A percentile compares a stretch with the other conserved stretches of the same genome.
These are phyloP conservation scores for Drosophila lowei DNA, from an alignment of 1,140 invertebrate genomes.

Conservation along the genomic window DNA sequence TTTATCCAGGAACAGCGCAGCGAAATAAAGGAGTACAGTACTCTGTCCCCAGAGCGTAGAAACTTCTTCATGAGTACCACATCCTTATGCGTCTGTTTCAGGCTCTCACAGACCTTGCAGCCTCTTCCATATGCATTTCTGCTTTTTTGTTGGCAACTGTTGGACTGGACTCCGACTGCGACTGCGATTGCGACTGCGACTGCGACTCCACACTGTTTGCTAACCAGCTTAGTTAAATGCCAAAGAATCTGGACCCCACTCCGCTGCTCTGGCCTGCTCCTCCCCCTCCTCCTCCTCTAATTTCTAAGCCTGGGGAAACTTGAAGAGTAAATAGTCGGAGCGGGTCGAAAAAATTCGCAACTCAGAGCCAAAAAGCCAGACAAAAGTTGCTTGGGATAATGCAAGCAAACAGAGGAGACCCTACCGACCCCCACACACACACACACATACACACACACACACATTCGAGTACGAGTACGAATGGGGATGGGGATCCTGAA, in stretches of 20 bases:
- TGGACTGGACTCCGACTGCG: neutral
- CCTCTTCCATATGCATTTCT: conserved; percentile 1
- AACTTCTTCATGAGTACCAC: neutral
- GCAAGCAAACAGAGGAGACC: conserved; percentile 34
- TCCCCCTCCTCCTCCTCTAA: neutral
- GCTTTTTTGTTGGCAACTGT: neutral
- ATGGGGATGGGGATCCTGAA: conserved; percentile 6
- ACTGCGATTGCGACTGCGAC: neutral
- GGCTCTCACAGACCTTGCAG: neutral
- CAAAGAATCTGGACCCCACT: conserved; percentile 49
- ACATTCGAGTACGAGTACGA: conserved; percentile 28
- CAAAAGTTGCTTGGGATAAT: conserved; percentile 57
- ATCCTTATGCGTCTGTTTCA: no score
- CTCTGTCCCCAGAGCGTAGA: neutral
- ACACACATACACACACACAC: neutral
- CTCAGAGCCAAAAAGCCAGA: conserved; percentile 66
- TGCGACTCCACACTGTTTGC: conserved; percentile 42
- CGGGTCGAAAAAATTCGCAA: conserved; percentile 46
- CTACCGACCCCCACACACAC: neutral
- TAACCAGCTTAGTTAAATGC: conserved; percentile 72
- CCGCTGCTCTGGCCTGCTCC: neutral
- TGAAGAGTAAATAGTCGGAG: conserved; percentile 51
- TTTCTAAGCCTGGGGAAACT: conserved; percentile 39
- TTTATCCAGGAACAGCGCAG: neutral
- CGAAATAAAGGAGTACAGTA: no score